Base-by-base conservation (phyloP, 2,797 vertebrate genomes). In the Tolypeutes matacus region DNA sequence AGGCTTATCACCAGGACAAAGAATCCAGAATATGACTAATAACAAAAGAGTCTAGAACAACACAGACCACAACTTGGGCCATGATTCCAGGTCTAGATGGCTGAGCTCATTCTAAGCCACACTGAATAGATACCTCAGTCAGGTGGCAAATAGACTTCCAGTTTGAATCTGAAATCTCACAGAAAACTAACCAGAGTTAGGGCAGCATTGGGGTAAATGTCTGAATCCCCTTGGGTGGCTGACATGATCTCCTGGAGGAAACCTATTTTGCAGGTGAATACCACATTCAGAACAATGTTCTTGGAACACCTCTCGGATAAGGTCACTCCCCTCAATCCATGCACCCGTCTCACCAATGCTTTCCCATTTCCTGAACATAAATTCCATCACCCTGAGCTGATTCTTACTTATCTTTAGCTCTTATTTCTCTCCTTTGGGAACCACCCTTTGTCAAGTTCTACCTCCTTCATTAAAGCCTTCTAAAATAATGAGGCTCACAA, bases 141-240 rank as follows among this genome's bases (percentile, higher is more conserved):
- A 94, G 14, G 5, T 25, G 78, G 8, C 34, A 67, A 69, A 83
- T 56, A 69, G 36, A 42, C 36, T 89, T 27, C 25, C 80, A 69
- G 8, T 15, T 21, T 94, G 51, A 25, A 8, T 80, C 42, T 89
- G 46, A 86, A 78, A 91, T 75, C 76, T 91, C 69, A 58, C 31
- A 17, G 29, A 92, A 95, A 96, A 89, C 14, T 80, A 36, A 93
- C 31, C 21, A 78, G 46, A 80, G 42, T 31, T 86, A n/a, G 94
- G 46, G 11, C 60, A 39, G 46, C 27, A 51, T 18, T 46, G 49
- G 23, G 18, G 20, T 85, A 91, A 67, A 93, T 17, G 29, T 76
- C 23, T 29, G 7, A 12, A 80, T 7, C 31, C 36, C 76, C 10
- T 1, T 67, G 27, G 31, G 42, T 73, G 31, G 18, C 73, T 85